Base-by-base conservation (phyloP, 1,140 invertebrate species). In the Galleria mellonella region DNA sequence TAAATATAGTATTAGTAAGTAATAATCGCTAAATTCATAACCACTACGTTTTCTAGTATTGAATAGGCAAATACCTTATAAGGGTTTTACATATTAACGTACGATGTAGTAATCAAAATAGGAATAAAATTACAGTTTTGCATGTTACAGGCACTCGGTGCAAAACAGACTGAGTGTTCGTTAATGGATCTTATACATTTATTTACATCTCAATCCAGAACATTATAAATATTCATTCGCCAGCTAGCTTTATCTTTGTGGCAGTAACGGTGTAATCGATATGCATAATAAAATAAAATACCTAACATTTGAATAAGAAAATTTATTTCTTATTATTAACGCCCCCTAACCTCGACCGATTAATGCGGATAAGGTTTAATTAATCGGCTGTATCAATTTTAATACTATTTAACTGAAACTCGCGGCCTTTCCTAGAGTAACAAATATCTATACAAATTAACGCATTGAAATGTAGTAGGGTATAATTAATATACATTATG, bases 181-280 rank as follows among this genome's bases (percentile, higher is more conserved):
- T 75, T 75, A 81, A 81, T 77, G 64, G 65, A 66, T 57, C 69
- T 23, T 69, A 69, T 69, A 76, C 70, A 72, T 74, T 76, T 69
- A 81, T 81, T 77, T 72, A 78, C 78, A 81, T 83, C 67, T 78
- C 68, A 78, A 81, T 83, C 67, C 51, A 54, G 52, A 49, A 35
- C 49, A 67, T 62, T 72, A 78, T 78, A 71, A 74, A 78, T 78
- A 76, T 79, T 83, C 67, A 79, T 83, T 61, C 49, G 53, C 48
- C 39, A 53, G 14, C 41, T 51, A 61, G 55, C 61, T 66, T 73
- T 72, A 77, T 77, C 67, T 69, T 59, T 63, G 49, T 63, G 53
- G 58, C 65, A 76, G 62, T 73, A 77, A 65, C 54, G 60, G 52
- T 62, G 47, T 60, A 64, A 60, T 46, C 43, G 51, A 54, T 50